Evolutionary conservation across 2,888 invertebrate genomes (phyloP).

Genomic region (Entomobrya multifasciata): DNA sequence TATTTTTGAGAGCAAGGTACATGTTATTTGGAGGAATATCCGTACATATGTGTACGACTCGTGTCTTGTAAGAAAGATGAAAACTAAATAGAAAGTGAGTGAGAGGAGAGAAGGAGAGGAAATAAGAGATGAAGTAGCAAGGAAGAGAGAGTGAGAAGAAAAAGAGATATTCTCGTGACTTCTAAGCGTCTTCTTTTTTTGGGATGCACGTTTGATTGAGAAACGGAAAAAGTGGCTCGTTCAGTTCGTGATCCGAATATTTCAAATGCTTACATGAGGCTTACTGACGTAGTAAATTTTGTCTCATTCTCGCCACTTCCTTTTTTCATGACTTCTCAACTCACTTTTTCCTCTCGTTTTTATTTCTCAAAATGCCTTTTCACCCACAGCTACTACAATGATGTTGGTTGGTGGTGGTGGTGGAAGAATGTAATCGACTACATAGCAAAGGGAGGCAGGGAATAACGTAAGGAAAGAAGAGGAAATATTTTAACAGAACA

Average conservation of each 20-base stretch:
- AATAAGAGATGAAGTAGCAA: conserved; percentile 13
- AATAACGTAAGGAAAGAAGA: background rate
- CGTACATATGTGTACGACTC: background rate
- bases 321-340: conserved; percentile 72
- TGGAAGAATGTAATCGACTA: conserved; percentile 45
- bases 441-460: conserved; percentile 4
- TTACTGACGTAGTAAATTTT: conserved; percentile 73
- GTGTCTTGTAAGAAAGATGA: conserved; percentile 22
- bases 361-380: conserved; percentile 57
- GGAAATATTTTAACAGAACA: conserved; percentile 52
- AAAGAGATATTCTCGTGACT: conserved; percentile 76
- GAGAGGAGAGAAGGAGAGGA: background rate
- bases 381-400: conserved; percentile 46
- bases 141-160: conserved; percentile 33
- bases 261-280: conserved; percentile 73
- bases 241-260: conserved; percentile 79
- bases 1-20: conserved; percentile 8
- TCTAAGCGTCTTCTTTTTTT: conserved; percentile 56
- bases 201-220: conserved; percentile 80
- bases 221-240: conserved; percentile 79
- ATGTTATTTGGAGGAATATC: conserved; percentile 16
- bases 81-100: conserved; percentile 58
- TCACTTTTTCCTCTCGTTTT: conserved; percentile 47
- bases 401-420: conserved; percentile 1
- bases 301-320: conserved; percentile 71